Conservation (phyloP, 2,113 vertebrate genomes). For the human region GRCh38 chr7:89536501-89537000, state of each 20-base stretch:
- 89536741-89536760: background rate
- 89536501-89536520: constrained; percentile 48
- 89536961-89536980: background rate
- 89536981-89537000: background rate
- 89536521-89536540: constrained; percentile 39
- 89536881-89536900: background rate
- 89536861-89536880: background rate
- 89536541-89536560: constrained; percentile 53
- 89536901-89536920: background rate
- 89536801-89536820: background rate
- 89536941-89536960: background rate
- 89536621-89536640: background rate
- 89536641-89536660: background rate
- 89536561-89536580: constrained; percentile 50
- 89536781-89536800: background rate
- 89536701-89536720: background rate
- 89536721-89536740: background rate
- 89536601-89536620: constrained; percentile 35
- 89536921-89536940: background rate
- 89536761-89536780: background rate
- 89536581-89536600: background rate
- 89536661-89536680: background rate
- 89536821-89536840: constrained; percentile 1
- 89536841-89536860: background rate
- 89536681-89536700: background rate